Evolutionary conservation across 2,797 vertebrate genomes (phyloP).

Genomic region (Buphagus erythrorhynchus): DNA sequence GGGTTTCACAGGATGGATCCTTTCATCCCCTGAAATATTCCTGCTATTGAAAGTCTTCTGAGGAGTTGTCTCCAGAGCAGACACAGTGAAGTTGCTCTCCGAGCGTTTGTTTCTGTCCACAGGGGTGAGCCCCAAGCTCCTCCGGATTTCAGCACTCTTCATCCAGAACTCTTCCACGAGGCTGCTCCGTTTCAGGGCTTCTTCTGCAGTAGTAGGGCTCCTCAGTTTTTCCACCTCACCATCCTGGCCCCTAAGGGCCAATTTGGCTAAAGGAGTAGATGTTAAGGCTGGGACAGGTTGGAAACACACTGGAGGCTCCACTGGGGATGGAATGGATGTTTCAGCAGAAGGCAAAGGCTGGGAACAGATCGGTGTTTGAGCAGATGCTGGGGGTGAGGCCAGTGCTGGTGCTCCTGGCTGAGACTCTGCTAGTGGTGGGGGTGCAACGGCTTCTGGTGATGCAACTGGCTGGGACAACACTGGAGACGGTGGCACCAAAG

Average conservation of each 20-base stretch:
- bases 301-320: slow-evolving; percentile 87
- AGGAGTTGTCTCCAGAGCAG: slow-evolving; percentile 67
- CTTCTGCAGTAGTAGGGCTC: slow-evolving; percentile 77
- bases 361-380: slow-evolving; percentile 89
- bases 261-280: slow-evolving; percentile 84
- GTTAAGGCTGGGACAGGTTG: slow-evolving; percentile 87
- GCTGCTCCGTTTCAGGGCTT: slow-evolving; percentile 83
- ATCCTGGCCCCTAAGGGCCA: slow-evolving; percentile 61
- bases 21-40: slow-evolving; percentile 76
- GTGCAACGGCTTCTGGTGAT: slow-evolving; percentile 78
- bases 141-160: slow-evolving; percentile 94
- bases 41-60: slow-evolving; percentile 73
- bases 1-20: slow-evolving; percentile 75
- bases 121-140: slow-evolving; percentile 90
- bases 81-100: slow-evolving; percentile 75
- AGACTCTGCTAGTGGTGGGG: slow-evolving; percentile 75
- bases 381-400: slow-evolving; percentile 45
- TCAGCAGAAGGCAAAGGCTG: slow-evolving; percentile 89
- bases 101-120: slow-evolving; percentile 83
- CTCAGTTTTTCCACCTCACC: slow-evolving; percentile 61
- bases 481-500: slow-evolving; percentile 71
- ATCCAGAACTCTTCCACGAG: slow-evolving; percentile 96
- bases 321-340: slow-evolving; percentile 80
- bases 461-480: slow-evolving; percentile 86
- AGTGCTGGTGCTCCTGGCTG: slow-evolving; percentile 64